Conservation (phyloP, 2,797 vertebrate species). For the Lacerta agilis region DNA sequence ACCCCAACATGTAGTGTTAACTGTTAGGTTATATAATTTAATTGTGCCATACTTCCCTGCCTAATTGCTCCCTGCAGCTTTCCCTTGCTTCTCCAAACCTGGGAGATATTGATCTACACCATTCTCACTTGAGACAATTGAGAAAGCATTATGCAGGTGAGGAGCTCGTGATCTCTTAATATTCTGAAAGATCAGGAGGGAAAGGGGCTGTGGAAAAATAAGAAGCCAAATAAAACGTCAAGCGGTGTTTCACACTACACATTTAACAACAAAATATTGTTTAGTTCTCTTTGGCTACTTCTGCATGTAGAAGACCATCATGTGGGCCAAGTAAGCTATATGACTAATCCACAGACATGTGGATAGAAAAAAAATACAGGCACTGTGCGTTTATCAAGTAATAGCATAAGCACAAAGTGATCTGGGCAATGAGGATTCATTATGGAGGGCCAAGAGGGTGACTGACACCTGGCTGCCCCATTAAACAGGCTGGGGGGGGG, state of each 20-base stretch:
- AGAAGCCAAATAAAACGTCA: background rate
- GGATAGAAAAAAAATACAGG: background rate
- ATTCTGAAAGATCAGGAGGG: background rate
- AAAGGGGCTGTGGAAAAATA: background rate
- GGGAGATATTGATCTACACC: conserved; percentile 10
- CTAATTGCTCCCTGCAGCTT: conserved; percentile 38
- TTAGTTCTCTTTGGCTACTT: background rate
- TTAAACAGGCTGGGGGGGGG: too few species aligned
- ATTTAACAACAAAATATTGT: background rate
- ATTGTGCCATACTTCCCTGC: conserved; percentile 45
- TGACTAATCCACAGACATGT: background rate
- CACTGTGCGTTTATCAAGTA: too few species aligned
- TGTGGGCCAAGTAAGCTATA: background rate
- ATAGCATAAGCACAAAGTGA: background rate
- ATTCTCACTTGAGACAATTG: background rate
- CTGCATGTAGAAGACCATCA: background rate
- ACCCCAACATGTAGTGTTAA: conserved; percentile 40
- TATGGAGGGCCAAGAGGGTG: background rate
- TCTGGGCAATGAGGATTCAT: background rate
- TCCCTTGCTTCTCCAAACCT: conserved; percentile 24
- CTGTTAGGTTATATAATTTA: conserved; percentile 49
- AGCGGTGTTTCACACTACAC: rapidly evolving
- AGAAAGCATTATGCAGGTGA: background rate
- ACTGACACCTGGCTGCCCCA: too few species aligned
- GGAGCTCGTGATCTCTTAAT: background rate